A percentile compares a stretch with the other conserved stretches of the same genome.
Conservation (phyloP, 2,113 vertebrate species). For the Pyrgilauda ruficollis region DNA sequence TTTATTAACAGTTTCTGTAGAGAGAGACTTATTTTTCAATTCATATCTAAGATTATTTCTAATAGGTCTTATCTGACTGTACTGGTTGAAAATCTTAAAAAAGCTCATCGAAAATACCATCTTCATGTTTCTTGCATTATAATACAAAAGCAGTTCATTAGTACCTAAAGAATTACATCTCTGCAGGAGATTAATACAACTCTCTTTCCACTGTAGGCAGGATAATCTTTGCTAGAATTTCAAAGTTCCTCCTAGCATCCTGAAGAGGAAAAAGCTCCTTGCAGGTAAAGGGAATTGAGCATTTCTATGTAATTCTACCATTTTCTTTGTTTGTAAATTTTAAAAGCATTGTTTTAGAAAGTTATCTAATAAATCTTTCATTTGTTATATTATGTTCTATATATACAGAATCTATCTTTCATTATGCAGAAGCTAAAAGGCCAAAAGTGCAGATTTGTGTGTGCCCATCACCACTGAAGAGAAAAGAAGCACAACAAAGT, state of each 20-base stretch:
- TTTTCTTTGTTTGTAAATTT: slow-evolving; percentile 44
- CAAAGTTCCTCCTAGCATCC: slow-evolving; percentile 8
- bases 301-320: background rate
- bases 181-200: slow-evolving; percentile 6
- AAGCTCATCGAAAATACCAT: background rate
- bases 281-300: background rate
- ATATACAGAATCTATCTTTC: background rate
- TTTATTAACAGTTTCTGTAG: background rate
- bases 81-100: background rate
- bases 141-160: slow-evolving; percentile 24
- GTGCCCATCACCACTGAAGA: background rate
- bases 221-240: slow-evolving; percentile 46
- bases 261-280: slow-evolving; percentile 8
- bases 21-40: background rate
- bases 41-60: background rate
- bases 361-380: slow-evolving; percentile 14
- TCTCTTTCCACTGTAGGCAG: slow-evolving; percentile 13
- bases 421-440: background rate
- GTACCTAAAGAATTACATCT: slow-evolving; percentile 4
- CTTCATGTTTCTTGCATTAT: background rate
- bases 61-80: background rate
- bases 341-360: slow-evolving; percentile 26
- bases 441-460: background rate
- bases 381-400: background rate
- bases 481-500: background rate